Evolutionary conservation across 2,113 vertebrate species (phyloP), one percentile per base, ranked within the genome.

Genomic region (Chrysochloris asiatica): DNA sequence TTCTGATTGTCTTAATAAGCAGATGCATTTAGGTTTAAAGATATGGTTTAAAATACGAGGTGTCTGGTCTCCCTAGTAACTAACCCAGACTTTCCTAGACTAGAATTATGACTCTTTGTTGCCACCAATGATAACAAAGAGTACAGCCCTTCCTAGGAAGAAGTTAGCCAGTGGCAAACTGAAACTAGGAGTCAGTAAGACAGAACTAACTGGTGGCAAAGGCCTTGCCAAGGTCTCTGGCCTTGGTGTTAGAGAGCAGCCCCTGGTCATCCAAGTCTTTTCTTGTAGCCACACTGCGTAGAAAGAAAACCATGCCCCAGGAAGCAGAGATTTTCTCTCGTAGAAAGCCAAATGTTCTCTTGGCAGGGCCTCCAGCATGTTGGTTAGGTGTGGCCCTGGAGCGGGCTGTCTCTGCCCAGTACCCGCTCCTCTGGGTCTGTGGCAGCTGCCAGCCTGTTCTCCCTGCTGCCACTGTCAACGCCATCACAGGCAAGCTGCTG

Each of bases 401-500:
- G 79, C 33, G 85, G 91, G 73, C 81, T 83, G 56, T 94, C 89
- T 3, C 59, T 92, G 89, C 72, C 95, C 95, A 69, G 52, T 8
- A 80, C 59, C 89, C n/a, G 72, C 80, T 41, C 0, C 87, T 47
- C 8, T 63, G 30, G 43, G 3, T 76, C 85, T 9, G n/a, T 14
- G 79, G 86, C 93, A 83, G 92, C 95, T 83, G 91, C 89, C 86
- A 79, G 56, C 78, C 63, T 76, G 13, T 80, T 75, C 67, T 85
- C 91, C 61, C 87, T 38, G 3, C 33, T 36, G 59, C 61, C 56
- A 38, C 92, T 95, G 93, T 93, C 87, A 90, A 88, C 94, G 28
- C 93, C 83, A 11, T 93, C 95, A 47, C 93, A 77, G 2, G 17
- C 81, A 89, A 91, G 93, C 95, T 94, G 91, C 52, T 48, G 52